Evolutionary conservation across 2,888 invertebrate species (phyloP).

Genomic region (Strigamia transsilvanica): DNA sequence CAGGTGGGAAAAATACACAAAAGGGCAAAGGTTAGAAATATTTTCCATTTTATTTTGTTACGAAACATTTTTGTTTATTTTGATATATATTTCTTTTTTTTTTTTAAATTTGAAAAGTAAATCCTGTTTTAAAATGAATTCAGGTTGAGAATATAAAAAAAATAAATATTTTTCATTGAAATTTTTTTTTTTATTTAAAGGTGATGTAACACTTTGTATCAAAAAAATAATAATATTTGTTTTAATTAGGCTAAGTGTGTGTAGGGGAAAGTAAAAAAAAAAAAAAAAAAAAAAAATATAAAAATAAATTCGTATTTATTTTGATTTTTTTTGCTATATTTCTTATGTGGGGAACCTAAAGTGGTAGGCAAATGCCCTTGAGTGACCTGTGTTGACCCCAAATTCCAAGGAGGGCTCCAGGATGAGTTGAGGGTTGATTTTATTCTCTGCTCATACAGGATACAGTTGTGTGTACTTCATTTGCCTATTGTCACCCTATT

Average conservation of each 20-base stretch:
- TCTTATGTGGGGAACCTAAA: not conserved
- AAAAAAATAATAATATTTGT: not conserved
- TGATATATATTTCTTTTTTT: not conserved
- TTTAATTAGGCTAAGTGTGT: not conserved
- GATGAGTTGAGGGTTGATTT: conserved; percentile 26
- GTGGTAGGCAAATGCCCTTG: conserved; percentile 20
- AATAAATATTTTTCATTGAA: not conserved
- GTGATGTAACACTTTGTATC: not conserved
- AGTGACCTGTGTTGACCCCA: conserved; percentile 7
- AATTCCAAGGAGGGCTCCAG: conserved; percentile 31
- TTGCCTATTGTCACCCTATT: not conserved
- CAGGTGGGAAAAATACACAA: too few species aligned
- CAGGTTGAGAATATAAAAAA: not conserved
- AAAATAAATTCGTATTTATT: too few species aligned
- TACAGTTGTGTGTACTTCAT: conserved; percentile 8
- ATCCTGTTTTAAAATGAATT: not conserved
- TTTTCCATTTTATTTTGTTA: too few species aligned
- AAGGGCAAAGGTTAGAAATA: too few species aligned
- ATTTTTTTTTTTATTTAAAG: not conserved
- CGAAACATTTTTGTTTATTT: too few species aligned
- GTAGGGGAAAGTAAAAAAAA: not conserved
- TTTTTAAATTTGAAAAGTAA: not conserved
- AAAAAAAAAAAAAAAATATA: too few species aligned
- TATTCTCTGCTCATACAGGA: not conserved
- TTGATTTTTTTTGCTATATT: not conserved